phyloP scores from a whole-genome alignment of 2,888 invertebrate species.

The Rhorus exstirpatorius region DNA sequence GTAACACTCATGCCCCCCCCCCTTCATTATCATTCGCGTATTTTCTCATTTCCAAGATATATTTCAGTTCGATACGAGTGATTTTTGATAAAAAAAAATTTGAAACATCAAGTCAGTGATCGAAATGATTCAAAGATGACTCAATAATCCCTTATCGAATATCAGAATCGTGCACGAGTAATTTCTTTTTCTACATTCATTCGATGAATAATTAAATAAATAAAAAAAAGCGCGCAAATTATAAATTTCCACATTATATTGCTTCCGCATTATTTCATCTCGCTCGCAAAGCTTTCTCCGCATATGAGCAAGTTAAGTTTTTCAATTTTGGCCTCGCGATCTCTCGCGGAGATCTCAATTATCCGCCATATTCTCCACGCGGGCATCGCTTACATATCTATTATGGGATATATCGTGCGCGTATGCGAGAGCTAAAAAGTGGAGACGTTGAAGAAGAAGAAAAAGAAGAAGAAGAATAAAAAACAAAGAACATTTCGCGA shows the following conservation, averaged over 20 bases:
- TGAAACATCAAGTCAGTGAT: too few species aligned
- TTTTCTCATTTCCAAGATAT: slow-evolving; percentile 1
- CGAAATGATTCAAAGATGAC: too few species aligned
- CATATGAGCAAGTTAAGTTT: background rate
- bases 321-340: background rate
- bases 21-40: slow-evolving; percentile 1
- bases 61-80: too few species aligned
- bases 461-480: slow-evolving; percentile 48
- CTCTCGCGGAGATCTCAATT: slow-evolving; percentile 29
- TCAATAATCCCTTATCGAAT: too few species aligned
- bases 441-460: slow-evolving; percentile 32
- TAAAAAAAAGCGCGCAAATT: too few species aligned
- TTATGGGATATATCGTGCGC: slow-evolving; percentile 14
- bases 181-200: too few species aligned
- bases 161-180: too few species aligned
- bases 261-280: too few species aligned
- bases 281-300: too few species aligned
- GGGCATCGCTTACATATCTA: slow-evolving; percentile 29
- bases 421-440: slow-evolving; percentile 8
- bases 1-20: slow-evolving; percentile 1
- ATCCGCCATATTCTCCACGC: background rate
- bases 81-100: too few species aligned
- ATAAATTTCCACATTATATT: too few species aligned
- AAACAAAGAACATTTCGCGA: slow-evolving; percentile 42
- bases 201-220: too few species aligned